Base-by-base conservation (phyloP, 2,888 invertebrate genomes). In the Tortrix viridana region DNA sequence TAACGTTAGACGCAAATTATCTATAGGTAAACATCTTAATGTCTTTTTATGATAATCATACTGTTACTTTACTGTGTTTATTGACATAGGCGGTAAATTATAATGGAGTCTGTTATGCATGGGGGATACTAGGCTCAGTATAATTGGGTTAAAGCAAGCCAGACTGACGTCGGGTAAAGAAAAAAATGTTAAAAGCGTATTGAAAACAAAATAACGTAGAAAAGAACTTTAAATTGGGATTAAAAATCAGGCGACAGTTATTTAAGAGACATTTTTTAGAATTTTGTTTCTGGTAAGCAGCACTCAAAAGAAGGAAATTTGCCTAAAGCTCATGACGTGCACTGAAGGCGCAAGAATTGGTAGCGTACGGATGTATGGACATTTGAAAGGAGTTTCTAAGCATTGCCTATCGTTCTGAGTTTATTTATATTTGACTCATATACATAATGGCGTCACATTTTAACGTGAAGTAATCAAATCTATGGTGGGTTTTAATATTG, bases 51-150 rank as follows among this genome's bases (percentile, higher is more conserved):
- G 4, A 6, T 5, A 14, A 14, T 20, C 1, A 19, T 59, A 60
- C 46, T 57, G 46, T 57, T 26, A 3, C 14, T n/a, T 12, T 26
- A 44, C 61, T 62, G 56, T 56, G 19, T 50, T 19, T 54, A 38
- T 56, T 16, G 46, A 44, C 16, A 46, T 46, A 44, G 54, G 63
- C 46, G 62, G 55, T 69, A 70, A 65, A 70, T 79, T 75, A 83
- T 85, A 85, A 85, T 85, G 81, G 85, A 81, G 73, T 71, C 73
- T 77, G 81, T 77, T 77, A 75, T 69, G 70, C 69, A 67, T 67
- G 73, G 74, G 74, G 71, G 72, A 67, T 74, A 43, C 59, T 65
- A 65, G 69, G 65, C 65, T 67, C 67, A 63, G 67, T 66, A 71
- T 73, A 72, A 74, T 73, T 73, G 71, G 65, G 72, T 72, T 69